These are phyloP conservation scores for Picathartes gymnocephalus DNA, from an alignment of 2,113 vertebrate genomes.

Conservation along the genomic window DNA sequence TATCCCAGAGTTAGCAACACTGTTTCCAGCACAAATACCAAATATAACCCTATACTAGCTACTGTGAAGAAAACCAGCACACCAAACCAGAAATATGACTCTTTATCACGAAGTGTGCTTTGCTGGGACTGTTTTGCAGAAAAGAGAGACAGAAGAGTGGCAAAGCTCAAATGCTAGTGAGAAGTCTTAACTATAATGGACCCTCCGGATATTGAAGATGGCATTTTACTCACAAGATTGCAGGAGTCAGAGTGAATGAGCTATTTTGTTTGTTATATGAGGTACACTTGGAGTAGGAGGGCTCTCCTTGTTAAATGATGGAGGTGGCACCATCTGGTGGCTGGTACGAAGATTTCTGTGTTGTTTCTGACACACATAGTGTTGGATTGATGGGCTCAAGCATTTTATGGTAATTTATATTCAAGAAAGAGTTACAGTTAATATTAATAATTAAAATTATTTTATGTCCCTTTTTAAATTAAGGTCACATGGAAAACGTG, in stretches of 20 bases:
- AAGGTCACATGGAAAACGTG: neutral
- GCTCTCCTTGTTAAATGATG: neutral
- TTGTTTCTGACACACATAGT: neutral
- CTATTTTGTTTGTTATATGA: neutral
- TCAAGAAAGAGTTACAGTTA: neutral
- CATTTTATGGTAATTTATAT: neutral
- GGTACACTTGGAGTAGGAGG: neutral
- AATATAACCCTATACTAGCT: neutral
- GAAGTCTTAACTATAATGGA: neutral
- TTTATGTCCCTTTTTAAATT: neutral
- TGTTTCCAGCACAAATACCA: neutral
- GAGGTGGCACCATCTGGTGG: conserved; percentile 16
- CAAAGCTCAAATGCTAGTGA: neutral
- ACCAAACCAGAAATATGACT: neutral
- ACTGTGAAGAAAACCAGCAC: neutral
- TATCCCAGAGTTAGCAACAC: neutral
- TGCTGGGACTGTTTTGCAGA: neutral
- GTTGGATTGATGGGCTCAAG: neutral
- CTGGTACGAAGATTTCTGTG: neutral
- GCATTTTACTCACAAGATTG: neutral
- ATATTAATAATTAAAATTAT: neutral
- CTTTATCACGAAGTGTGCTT: neutral
- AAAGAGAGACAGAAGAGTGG: neutral
- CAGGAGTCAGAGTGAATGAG: neutral
- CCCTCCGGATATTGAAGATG: neutral